A percentile compares a stretch with the other conserved stretches of the same genome.
Conservation (phyloP, 2,888 invertebrate species). For the Bembecia ichneumoniformis region DNA sequence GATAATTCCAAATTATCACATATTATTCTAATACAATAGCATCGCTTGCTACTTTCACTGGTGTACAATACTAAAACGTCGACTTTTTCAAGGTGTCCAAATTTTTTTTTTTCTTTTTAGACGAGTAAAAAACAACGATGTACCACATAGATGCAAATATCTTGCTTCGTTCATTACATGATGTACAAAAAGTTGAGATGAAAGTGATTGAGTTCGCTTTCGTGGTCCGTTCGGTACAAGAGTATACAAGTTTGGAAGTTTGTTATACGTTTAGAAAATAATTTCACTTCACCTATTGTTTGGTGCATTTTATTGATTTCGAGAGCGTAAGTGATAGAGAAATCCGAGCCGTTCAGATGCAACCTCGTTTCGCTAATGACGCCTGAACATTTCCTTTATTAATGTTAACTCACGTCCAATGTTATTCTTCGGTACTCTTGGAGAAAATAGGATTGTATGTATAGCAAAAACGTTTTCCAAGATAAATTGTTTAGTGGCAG, state of each 20-base stretch:
- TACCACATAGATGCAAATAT: slow-evolving; percentile 65
- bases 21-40: neutral
- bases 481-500: no score
- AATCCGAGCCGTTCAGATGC: neutral
- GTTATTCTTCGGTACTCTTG: no score
- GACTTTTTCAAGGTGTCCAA: slow-evolving; percentile 37
- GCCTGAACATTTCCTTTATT: neutral
- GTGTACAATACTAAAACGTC: slow-evolving; percentile 12
- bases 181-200: slow-evolving; percentile 46
- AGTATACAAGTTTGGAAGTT: slow-evolving; percentile 31
- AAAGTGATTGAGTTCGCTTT: slow-evolving; percentile 65
- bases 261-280: slow-evolving; percentile 12
- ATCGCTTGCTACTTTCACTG: slow-evolving; percentile 19
- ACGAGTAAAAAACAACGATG: slow-evolving; percentile 43
- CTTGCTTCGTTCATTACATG: slow-evolving; percentile 53
- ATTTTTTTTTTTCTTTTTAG: slow-evolving; percentile 30
- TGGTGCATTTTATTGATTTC: slow-evolving; percentile 9
- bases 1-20: no score
- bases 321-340: slow-evolving; percentile 3
- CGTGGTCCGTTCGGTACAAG: slow-evolving; percentile 13
- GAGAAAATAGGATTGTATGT: no score
- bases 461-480: no score
- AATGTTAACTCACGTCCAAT: no score
- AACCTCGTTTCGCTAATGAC: neutral
- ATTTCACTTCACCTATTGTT: slow-evolving; percentile 17